Evolutionary conservation across 2,888 invertebrate genomes (phyloP).

Genomic region (Caradrina clavipalpis): DNA sequence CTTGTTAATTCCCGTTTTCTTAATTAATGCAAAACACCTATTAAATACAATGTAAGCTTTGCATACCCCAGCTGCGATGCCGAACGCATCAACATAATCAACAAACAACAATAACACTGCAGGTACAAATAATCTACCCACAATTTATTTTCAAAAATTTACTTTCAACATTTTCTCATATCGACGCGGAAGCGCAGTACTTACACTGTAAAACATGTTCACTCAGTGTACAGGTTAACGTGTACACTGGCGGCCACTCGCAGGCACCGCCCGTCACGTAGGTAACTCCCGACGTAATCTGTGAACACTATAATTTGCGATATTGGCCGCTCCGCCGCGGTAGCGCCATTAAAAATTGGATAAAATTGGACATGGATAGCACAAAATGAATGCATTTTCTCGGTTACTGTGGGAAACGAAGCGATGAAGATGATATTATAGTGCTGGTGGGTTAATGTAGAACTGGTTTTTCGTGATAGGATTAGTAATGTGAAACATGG

Average conservation of each 20-base stretch:
- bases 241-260: constrained; percentile 53
- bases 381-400: constrained; percentile 76
- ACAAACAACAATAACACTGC: constrained; percentile 16
- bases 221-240: constrained; percentile 35
- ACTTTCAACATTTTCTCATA: constrained; percentile 36
- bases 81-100: constrained; percentile 4
- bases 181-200: constrained; percentile 47
- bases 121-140: constrained; percentile 8
- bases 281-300: constrained; percentile 81
- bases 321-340: constrained; percentile 84
- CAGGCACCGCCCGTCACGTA: constrained; percentile 74
- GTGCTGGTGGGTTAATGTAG: constrained; percentile 23
- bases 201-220: constrained; percentile 42
- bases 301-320: constrained; percentile 88
- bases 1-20: constrained; percentile 18
- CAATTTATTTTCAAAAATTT: constrained; percentile 25
- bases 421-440: constrained; percentile 48
- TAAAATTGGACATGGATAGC: constrained; percentile 84
- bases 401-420: constrained; percentile 72
- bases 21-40: constrained; percentile 22
- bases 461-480: constrained; percentile 23
- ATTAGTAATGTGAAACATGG: constrained; percentile 37
- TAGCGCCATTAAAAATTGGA: constrained; percentile 84
- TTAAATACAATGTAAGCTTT: constrained; percentile 12
- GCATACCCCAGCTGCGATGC: constrained; percentile 9